Conservation (phyloP, 1,140 invertebrate species). For the Hydropsyche tenuis region DNA sequence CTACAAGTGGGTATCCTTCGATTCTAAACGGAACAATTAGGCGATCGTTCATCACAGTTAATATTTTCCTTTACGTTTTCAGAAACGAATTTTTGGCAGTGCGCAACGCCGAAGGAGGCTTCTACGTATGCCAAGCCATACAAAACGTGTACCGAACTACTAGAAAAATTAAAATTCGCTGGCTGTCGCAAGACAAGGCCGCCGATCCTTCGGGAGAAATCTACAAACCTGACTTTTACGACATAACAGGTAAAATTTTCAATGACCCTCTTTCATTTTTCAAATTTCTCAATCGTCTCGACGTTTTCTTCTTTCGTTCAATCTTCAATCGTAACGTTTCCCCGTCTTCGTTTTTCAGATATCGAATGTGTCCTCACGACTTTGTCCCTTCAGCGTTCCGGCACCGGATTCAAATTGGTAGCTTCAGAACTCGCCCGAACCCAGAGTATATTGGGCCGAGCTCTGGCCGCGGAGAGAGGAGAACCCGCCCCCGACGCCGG, state of each 20-base stretch:
- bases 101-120: constrained; percentile 84
- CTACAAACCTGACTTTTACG: constrained; percentile 90
- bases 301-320: not conserved
- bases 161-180: constrained; percentile 84
- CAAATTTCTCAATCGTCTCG: not conserved
- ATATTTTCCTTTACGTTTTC: constrained; percentile 51
- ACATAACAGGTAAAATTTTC: constrained; percentile 80
- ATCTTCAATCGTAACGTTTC: too few relatives aligned
- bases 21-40: too few relatives aligned
- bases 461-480: constrained; percentile 80
- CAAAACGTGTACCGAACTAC: constrained; percentile 89
- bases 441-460: constrained; percentile 83
- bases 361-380: constrained; percentile 90
- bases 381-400: constrained; percentile 76
- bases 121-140: constrained; percentile 89
- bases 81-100: constrained; percentile 91
- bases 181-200: constrained; percentile 80
- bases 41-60: constrained; percentile 9
- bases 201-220: constrained; percentile 71
- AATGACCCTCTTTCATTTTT: too few relatives aligned
- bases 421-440: constrained; percentile 77
- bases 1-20: constrained; percentile 71
- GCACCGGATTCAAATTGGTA: constrained; percentile 72
- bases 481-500: constrained; percentile 67
- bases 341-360: constrained; percentile 66